A percentile compares a stretch with the other conserved stretches of the same genome.
These are phyloP conservation scores for Hirundichthys speculiger DNA, from an alignment of 2,113 vertebrate species.

Conservation along the genomic window DNA sequence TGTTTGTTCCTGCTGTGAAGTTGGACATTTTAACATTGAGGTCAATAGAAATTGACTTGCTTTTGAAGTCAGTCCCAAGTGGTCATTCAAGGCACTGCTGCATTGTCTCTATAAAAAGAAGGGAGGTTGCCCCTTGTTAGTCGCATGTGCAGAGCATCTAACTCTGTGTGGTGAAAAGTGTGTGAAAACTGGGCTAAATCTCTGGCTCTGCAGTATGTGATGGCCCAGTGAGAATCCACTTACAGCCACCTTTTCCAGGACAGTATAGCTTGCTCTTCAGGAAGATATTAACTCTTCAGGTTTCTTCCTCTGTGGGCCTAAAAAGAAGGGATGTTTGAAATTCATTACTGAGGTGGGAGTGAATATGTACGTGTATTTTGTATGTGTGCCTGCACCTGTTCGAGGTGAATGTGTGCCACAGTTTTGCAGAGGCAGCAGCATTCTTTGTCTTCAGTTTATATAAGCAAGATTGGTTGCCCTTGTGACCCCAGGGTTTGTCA, in stretches of 20 bases:
- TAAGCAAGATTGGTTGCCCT: conserved; percentile 24
- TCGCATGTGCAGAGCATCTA: conserved; percentile 21
- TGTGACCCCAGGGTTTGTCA: conserved; percentile 35
- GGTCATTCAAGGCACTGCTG: no score
- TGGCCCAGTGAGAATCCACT: conserved; percentile 31
- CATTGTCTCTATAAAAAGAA: no score
- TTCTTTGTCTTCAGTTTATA: conserved; percentile 29
- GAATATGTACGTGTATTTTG: conserved; percentile 8
- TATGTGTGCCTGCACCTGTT: conserved; percentile 6
- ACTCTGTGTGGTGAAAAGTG: conserved; percentile 35
- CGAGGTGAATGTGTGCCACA: not conserved
- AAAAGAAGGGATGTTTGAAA: conserved; percentile 31
- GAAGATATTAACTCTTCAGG: conserved; percentile 74
- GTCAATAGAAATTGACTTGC: no score
- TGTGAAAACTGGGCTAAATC: conserved; percentile 52
- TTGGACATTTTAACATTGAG: no score
- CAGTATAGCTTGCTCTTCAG: conserved; percentile 51
- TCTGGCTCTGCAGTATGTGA: conserved; percentile 30
- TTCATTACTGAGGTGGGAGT: conserved; percentile 58
- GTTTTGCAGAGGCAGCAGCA: conserved; percentile 18
- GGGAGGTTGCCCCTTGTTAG: no score
- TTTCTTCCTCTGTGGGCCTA: conserved; percentile 39
- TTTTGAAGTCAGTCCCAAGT: no score
- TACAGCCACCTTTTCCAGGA: conserved; percentile 54
- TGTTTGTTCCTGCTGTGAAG: no score